Conservation (phyloP, 2,888 invertebrate species). For the Cactoblastis cactorum region DNA sequence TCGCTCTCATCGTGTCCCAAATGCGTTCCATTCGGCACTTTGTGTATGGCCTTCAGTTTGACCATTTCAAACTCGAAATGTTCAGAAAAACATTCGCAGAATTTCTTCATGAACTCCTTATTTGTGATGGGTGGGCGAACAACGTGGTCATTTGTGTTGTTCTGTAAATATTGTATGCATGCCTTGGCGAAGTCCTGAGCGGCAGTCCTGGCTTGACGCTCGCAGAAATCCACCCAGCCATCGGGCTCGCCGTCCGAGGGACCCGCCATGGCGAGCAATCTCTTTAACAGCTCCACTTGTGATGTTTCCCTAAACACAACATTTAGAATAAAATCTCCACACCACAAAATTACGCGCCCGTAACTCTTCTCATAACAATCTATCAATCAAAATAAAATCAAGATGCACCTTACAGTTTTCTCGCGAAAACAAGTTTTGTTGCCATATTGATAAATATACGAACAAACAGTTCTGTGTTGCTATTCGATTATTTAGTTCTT, state of each 20-base stretch:
- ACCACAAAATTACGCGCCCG: conserved; percentile 29
- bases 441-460: conserved; percentile 41
- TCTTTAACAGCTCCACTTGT: conserved; percentile 76
- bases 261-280: conserved; percentile 74
- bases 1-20: conserved; percentile 80
- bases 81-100: conserved; percentile 90
- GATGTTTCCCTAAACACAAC: conserved; percentile 38
- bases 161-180: conserved; percentile 87
- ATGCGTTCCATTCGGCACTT: conserved; percentile 70
- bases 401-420: conserved; percentile 66
- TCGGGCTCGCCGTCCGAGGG: conserved; percentile 81
- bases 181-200: conserved; percentile 94
- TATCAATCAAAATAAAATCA: conserved; percentile 67
- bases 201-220: conserved; percentile 90
- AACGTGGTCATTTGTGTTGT: conserved; percentile 83
- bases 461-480: conserved; percentile 13
- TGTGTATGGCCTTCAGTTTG: conserved; percentile 64
- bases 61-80: conserved; percentile 90
- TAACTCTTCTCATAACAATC: conserved; percentile 47
- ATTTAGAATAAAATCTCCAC: conserved; percentile 37
- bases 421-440: conserved; percentile 73
- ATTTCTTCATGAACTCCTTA: conserved; percentile 89
- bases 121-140: conserved; percentile 83
- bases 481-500: too few species aligned
- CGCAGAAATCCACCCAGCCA: conserved; percentile 91